These are phyloP conservation scores for Coracopsis vasa DNA, from an alignment of 2,113 vertebrate species.

Conservation along the genomic window DNA sequence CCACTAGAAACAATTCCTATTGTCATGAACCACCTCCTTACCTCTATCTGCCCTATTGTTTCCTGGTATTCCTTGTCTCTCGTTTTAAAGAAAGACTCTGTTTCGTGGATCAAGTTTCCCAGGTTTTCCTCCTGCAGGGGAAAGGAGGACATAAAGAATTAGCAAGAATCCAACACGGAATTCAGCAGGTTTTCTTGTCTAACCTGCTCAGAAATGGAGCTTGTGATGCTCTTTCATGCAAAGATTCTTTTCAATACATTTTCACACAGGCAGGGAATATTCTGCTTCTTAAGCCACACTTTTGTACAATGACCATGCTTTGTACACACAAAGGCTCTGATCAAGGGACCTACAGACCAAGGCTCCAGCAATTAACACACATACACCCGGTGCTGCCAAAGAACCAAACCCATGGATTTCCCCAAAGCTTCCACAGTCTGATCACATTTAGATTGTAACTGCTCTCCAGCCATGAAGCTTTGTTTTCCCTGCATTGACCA, in stretches of 20 bases:
- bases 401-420: not conserved
- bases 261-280: not conserved
- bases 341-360: not conserved
- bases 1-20: not conserved
- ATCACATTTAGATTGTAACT: not conserved
- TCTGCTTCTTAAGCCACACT: not conserved
- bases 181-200: not conserved
- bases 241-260: not conserved
- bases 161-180: not conserved
- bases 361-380: not conserved
- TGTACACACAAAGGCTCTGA: not conserved
- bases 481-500: not conserved
- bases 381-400: not conserved
- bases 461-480: not conserved
- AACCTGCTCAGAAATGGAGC: not conserved
- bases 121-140: constrained; percentile 87
- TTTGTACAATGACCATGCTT: not conserved
- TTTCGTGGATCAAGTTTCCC: constrained; percentile 94
- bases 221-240: not conserved
- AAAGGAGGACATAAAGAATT: not conserved
- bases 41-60: constrained; percentile 96
- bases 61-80: constrained; percentile 97
- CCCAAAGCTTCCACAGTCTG: not conserved
- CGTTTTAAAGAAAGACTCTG: constrained; percentile 93
- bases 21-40: constrained; percentile 32